Percentiles rank a stretch among this genome's conserved stretches.
Evolutionary conservation across 2,797 vertebrate species (phyloP).

Genomic region (Scolopax rusticola): DNA sequence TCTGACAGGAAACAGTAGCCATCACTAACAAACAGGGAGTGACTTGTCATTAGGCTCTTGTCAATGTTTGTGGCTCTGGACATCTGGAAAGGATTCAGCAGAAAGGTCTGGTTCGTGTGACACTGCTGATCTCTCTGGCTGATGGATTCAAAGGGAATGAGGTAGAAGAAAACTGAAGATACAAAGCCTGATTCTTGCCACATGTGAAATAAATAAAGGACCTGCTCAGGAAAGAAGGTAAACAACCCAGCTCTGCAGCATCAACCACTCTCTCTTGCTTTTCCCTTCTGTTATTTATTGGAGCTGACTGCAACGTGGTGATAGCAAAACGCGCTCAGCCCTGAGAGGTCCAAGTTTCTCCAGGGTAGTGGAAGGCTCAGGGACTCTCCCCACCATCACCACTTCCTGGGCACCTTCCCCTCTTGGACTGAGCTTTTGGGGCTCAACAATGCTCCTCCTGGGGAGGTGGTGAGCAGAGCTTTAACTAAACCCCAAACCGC

Average conservation of each 20-base stretch:
- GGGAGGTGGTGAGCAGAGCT: not conserved
- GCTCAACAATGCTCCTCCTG: rapidly evolving
- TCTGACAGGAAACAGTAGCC: conserved; percentile 68
- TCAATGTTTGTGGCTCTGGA: conserved; percentile 51
- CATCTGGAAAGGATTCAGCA: conserved; percentile 81
- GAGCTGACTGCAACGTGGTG: not conserved
- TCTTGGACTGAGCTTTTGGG: rapidly evolving
- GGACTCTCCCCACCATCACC: not conserved
- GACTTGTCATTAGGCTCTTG: conserved; percentile 63
- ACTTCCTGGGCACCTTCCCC: not conserved
- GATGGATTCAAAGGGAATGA: conserved; percentile 29
- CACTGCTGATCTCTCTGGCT: conserved; percentile 20
- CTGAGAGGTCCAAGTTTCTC: not conserved
- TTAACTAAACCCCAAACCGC: not conserved
- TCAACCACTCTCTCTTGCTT: not conserved
- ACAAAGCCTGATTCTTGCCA: not conserved
- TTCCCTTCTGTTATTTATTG: not conserved
- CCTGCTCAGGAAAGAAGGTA: not conserved
- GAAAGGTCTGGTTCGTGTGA: conserved; percentile 58
- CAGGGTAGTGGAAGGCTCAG: not conserved
- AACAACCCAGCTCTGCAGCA: not conserved
- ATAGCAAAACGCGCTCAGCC: not conserved
- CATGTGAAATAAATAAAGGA: not conserved
- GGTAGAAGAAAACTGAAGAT: not conserved
- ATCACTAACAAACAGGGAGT: conserved; percentile 54